Evolutionary conservation across 2,888 invertebrate species (phyloP).

Genomic region (Apodemia duryi): DNA sequence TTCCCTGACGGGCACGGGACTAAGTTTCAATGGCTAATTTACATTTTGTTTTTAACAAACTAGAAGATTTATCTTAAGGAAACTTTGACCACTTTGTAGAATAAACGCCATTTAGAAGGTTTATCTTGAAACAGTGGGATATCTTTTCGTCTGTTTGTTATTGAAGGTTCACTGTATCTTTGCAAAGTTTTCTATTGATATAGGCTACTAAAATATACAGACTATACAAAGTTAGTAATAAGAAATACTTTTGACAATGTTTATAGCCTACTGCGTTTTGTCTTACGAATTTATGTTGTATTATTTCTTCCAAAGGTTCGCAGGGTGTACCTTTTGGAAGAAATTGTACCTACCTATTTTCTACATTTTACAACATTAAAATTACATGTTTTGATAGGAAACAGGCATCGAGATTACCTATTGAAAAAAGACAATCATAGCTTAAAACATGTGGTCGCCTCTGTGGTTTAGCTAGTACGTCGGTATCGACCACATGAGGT

Average conservation of each 20-base stretch:
- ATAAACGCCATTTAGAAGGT: constrained; percentile 18
- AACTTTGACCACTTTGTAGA: constrained; percentile 23
- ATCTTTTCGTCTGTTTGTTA: constrained; percentile 3
- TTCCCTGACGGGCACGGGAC: constrained; percentile 31
- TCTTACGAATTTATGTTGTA: not conserved
- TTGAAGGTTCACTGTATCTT: not conserved
- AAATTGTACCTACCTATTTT: too few species aligned
- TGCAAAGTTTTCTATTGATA: constrained; percentile 2
- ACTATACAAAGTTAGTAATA: not conserved
- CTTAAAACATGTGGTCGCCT: too few species aligned
- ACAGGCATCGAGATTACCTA: too few species aligned
- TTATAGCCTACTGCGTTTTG: not conserved
- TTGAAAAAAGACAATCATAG: too few species aligned
- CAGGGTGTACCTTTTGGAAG: not conserved
- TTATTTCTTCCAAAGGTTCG: not conserved
- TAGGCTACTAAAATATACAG: not conserved
- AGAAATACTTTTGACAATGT: not conserved
- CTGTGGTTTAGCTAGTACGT: too few species aligned
- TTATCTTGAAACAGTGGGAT: not conserved
- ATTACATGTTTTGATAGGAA: too few species aligned
- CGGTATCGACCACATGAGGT: too few species aligned
- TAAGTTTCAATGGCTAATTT: constrained; percentile 31
- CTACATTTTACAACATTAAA: too few species aligned
- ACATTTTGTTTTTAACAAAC: constrained; percentile 24
- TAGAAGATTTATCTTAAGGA: constrained; percentile 14